A percentile compares a stretch with the other conserved stretches of the same genome.
These are phyloP conservation scores for Heloderma charlesbogerti DNA, from an alignment of 2,113 vertebrate species.

Conservation along the genomic window DNA sequence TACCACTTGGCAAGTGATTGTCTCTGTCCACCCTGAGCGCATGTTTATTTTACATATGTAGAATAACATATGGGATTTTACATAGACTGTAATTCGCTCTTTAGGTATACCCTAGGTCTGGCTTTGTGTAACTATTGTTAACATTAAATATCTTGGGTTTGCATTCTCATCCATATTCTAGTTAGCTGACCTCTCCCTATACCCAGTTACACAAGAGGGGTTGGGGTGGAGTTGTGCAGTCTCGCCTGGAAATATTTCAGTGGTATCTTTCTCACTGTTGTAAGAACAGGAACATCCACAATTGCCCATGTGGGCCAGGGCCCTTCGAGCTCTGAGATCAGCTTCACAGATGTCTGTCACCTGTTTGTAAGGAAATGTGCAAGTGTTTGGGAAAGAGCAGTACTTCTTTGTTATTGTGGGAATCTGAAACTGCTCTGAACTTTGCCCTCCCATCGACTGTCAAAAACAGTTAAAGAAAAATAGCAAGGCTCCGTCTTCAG, in stretches of 20 bases:
- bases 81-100: conserved; percentile 14
- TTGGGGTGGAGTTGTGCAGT: conserved; percentile 43
- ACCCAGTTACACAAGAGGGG: conserved; percentile 52
- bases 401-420: conserved; percentile 63
- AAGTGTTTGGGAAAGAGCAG: conserved; percentile 68
- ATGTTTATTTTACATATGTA: background rate
- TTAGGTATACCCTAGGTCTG: conserved; percentile 14
- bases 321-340: conserved; percentile 61
- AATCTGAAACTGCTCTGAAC: conserved; percentile 70
- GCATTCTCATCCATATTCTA: conserved; percentile 46
- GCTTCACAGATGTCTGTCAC: conserved; percentile 70
- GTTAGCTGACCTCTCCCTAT: conserved; percentile 43
- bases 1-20: background rate
- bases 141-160: conserved; percentile 40
- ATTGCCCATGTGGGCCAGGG: conserved; percentile 51
- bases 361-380: conserved; percentile 72
- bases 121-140: conserved; percentile 33
- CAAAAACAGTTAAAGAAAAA: conserved; percentile 63
- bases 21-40: background rate
- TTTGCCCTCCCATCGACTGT: conserved; percentile 60
- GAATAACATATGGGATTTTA: background rate
- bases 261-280: conserved; percentile 57
- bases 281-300: conserved; percentile 67
- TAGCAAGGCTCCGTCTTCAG: conserved; percentile 42
- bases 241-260: conserved; percentile 70